These are phyloP conservation scores for Hipposideros larvatus DNA, from an alignment of 2,797 vertebrate species.

Conservation along the genomic window DNA sequence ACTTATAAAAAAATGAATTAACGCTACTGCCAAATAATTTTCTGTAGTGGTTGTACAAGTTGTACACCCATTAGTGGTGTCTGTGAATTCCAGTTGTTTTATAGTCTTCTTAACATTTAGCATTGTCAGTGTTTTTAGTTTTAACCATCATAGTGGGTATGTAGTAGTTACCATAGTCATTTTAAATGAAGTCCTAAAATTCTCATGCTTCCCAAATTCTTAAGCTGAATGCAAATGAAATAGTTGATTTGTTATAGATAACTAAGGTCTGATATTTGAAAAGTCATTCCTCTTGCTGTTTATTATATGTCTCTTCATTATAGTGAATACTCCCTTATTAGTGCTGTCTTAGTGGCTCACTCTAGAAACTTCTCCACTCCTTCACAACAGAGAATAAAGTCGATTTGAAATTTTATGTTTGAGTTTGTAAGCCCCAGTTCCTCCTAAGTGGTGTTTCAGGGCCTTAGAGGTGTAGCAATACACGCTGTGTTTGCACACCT, in stretches of 20 bases:
- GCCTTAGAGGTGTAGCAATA: no score
- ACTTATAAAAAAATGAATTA: neutral
- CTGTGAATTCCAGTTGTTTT: slow-evolving; percentile 22
- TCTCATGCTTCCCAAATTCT: neutral
- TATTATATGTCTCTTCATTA: neutral
- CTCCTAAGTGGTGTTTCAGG: neutral
- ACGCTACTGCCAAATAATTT: neutral
- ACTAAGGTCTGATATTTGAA: neutral
- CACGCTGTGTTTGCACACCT: neutral
- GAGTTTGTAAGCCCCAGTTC: neutral
- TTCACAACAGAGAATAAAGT: neutral
- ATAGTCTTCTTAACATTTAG: neutral
- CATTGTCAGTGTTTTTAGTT: neutral
- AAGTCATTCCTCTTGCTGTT: neutral
- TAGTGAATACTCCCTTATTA: neutral
- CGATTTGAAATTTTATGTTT: neutral
- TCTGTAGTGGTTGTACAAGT: neutral
- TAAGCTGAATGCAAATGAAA: neutral
- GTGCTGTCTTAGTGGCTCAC: neutral
- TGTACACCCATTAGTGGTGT: neutral
- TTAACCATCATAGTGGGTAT: neutral
- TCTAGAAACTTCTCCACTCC: neutral
- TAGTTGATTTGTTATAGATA: neutral
- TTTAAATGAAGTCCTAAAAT: slow-evolving; percentile 18
- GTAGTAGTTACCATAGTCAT: neutral